Conservation (phyloP, 2,113 vertebrate species). For the Poecilia latipinna region DNA sequence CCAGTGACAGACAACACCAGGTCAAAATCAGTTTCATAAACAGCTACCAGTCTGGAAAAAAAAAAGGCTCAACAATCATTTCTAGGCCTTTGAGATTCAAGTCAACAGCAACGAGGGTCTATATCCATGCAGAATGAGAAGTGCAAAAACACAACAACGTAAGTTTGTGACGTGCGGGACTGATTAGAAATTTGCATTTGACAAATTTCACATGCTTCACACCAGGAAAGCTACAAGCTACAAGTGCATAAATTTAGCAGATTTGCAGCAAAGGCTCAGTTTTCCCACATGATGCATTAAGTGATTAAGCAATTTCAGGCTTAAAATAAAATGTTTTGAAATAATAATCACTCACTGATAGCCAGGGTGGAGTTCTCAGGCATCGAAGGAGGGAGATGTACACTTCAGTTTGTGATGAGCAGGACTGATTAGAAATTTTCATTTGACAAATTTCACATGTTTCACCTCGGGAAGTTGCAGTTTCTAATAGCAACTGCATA, state of each 20-base stretch:
- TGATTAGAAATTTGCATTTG: neutral
- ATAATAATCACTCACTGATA: constrained; percentile 8
- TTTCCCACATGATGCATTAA: constrained; percentile 17
- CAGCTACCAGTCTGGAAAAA: neutral
- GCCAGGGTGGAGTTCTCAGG: neutral
- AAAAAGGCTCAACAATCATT: too few relatives aligned
- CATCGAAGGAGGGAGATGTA: neutral
- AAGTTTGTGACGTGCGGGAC: neutral
- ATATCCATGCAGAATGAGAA: neutral
- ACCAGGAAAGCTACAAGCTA: neutral
- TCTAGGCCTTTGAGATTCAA: too few relatives aligned
- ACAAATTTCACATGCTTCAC: neutral
- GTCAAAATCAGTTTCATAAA: neutral
- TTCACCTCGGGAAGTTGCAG: neutral
- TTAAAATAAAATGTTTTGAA: neutral
- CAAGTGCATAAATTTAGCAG: constrained; percentile 7
- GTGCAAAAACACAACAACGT: neutral
- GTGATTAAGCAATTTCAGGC: constrained; percentile 15
- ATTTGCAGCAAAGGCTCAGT: constrained; percentile 13
- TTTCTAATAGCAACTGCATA: constrained; percentile 3
- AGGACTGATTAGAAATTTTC: neutral
- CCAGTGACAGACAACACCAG: neutral
- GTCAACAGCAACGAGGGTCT: too few relatives aligned
- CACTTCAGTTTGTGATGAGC: neutral
- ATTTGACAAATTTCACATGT: neutral